Percentiles rank a stretch among this genome's conserved stretches.
Evolutionary conservation across 2,888 invertebrate species (phyloP).

Genomic region (Palloptera scutellata): DNA sequence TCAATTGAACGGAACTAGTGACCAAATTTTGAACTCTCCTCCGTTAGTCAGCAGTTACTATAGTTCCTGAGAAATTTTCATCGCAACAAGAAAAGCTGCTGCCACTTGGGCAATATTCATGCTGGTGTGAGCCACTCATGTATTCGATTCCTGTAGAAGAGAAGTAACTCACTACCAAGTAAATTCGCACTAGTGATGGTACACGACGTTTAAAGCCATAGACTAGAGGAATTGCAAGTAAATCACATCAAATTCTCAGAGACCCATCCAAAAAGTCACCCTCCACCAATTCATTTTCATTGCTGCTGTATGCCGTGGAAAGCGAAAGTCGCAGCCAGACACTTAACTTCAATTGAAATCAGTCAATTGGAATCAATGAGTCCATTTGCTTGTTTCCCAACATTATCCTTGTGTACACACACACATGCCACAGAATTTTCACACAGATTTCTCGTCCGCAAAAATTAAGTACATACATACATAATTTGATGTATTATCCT

Average conservation of each 20-base stretch:
- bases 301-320: no score
- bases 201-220: background rate
- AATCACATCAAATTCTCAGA: background rate
- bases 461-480: no score
- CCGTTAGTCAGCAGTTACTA: slow-evolving; percentile 13
- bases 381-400: slow-evolving; percentile 60
- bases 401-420: slow-evolving; percentile 8
- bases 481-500: no score
- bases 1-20: slow-evolving; percentile 53
- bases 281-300: slow-evolving; percentile 40
- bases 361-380: slow-evolving; percentile 65
- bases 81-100: background rate
- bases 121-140: slow-evolving; percentile 63
- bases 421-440: no score
- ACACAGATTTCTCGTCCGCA: no score
- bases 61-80: background rate
- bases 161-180: background rate
- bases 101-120: slow-evolving; percentile 39
- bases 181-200: no score
- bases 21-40: slow-evolving; percentile 54
- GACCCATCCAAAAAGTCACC: slow-evolving; percentile 40
- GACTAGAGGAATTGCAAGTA: background rate
- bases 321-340: slow-evolving; percentile 43
- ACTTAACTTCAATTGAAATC: slow-evolving; percentile 62
- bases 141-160: slow-evolving; percentile 20